These are phyloP conservation scores for Gavia stellata DNA, from an alignment of 2,113 vertebrate genomes.

Conservation along the genomic window DNA sequence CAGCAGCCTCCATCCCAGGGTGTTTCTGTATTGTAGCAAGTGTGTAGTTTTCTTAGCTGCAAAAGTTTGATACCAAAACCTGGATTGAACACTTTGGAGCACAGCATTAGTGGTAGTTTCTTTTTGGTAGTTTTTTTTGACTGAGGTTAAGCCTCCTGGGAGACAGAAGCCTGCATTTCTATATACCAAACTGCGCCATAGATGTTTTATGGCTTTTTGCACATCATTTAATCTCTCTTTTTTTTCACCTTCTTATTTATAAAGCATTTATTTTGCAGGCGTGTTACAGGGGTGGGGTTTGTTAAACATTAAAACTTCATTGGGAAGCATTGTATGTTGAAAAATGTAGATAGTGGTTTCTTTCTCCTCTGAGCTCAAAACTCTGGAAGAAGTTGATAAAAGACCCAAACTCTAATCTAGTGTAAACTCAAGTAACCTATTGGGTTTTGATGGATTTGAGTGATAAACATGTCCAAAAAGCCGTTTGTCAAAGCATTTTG, in stretches of 20 bases:
- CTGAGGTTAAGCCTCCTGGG: not conserved
- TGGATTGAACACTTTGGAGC: not conserved
- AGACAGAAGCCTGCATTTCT: not conserved
- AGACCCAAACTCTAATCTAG: not conserved
- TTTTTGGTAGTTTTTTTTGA: not conserved
- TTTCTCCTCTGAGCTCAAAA: not conserved
- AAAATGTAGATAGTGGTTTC: not conserved
- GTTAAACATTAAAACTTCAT: not conserved
- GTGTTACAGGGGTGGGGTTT: not conserved
- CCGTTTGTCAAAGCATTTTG: not conserved
- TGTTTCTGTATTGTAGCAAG: not conserved
- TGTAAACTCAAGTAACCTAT: not conserved
- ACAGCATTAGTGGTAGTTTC: not conserved
- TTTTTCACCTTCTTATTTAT: fast-evolving
- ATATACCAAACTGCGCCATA: fast-evolving
- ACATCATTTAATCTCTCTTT: not conserved
- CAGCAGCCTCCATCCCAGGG: not conserved
- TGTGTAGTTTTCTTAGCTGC: not conserved
- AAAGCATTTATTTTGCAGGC: not conserved
- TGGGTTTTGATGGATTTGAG: not conserved
- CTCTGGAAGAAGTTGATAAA: not conserved
- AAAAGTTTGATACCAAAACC: not conserved
- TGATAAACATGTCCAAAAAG: not conserved
- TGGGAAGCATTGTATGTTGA: not conserved
- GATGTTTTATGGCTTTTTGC: not conserved